Conservation (phyloP, 2,888 invertebrate genomes). For the Tenthredo distinguenda region DNA sequence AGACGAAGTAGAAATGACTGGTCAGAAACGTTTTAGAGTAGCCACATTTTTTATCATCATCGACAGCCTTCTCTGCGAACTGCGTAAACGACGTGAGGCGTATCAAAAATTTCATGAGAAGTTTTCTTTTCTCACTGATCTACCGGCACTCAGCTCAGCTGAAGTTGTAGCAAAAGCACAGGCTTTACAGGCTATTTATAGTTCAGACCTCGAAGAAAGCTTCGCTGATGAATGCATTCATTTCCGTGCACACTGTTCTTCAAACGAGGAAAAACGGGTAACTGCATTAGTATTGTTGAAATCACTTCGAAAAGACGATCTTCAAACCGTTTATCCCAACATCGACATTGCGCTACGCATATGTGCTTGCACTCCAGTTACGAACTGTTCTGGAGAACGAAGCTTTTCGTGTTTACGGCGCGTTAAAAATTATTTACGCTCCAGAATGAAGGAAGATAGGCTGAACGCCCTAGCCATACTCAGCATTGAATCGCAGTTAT, state of each 20-base stretch:
- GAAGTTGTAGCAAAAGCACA: conserved; percentile 16
- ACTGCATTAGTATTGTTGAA: not conserved
- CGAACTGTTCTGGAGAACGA: too few relatives aligned
- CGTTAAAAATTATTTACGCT: too few relatives aligned
- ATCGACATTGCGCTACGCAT: conserved; percentile 15
- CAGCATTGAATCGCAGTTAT: too few relatives aligned
- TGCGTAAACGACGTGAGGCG: conserved; percentile 3
- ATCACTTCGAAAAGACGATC: conserved; percentile 35
- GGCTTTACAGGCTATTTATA: conserved; percentile 1
- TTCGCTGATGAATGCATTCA: conserved; percentile 45
- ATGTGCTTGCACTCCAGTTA: too few relatives aligned
- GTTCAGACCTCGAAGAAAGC: conserved; percentile 36
- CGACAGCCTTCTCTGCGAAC: not conserved
- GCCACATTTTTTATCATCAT: conserved; percentile 24
- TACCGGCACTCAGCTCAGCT: not conserved
- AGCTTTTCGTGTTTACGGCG: too few relatives aligned
- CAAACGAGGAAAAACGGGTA: too few relatives aligned
- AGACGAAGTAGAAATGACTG: conserved; percentile 42
- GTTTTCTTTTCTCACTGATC: conserved; percentile 4
- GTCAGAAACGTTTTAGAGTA: conserved; percentile 45
- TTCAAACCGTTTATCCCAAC: conserved; percentile 12
- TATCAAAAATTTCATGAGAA: not conserved
- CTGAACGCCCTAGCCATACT: too few relatives aligned
- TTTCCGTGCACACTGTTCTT: conserved; percentile 31
- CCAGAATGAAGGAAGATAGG: too few relatives aligned